Conservation (phyloP, 2,113 vertebrate genomes). For the Bos taurus region ARS-UCD2.0 NC_037349.1:50708001-50708500, state of each 20-base stretch:
- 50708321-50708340: neutral
- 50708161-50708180: neutral
- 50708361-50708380: neutral
- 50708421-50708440: neutral
- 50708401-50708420: neutral
- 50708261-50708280: neutral
- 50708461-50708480: neutral
- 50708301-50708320: neutral
- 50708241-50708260: neutral
- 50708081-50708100: neutral
- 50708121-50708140: neutral
- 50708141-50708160: neutral
- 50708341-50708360: neutral
- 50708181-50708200: neutral
- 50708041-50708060: neutral
- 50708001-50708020: neutral
- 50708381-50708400: neutral
- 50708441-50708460: neutral
- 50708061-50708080: neutral
- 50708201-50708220: neutral
- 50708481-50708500: neutral
- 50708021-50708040: neutral
- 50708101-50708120: neutral
- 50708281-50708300: neutral
- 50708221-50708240: neutral